Base-by-base conservation (phyloP, 2,888 invertebrate genomes). In the Xylota sylvarum region DNA sequence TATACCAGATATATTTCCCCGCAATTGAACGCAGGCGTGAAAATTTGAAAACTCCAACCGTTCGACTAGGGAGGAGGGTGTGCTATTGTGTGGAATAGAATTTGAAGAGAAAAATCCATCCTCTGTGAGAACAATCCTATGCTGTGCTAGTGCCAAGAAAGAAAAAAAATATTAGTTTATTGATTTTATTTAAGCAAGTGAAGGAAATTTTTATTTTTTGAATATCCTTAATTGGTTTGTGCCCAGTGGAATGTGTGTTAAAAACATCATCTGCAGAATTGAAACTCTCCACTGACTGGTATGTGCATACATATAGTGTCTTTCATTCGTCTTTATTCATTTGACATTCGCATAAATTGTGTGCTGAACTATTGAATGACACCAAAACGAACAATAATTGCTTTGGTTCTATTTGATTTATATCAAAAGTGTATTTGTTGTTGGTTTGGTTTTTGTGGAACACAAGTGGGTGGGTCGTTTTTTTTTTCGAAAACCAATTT, bases 11-110 rank as follows among this genome's bases (percentile, higher is more conserved):
- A 64, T 46, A 43, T 50, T 56, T 32, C 78, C 58, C 77, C 77
- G 10, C 65, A 62, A 77, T 67, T 77, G 67, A 82, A 86, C 86
- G 86, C 86, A 86, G 86, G 86, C 86, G 86, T 86, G 78, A 86
- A 81, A 80, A 85, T 60, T 80, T 58, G 46, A 55, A 62, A 50
- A 81, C 32, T 50, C 64, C 62, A 78, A 69, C 27, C 60, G 35
- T n/a, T n/a, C 14, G 43, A 50, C 4, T n/a, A 48, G 58, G 50
- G 65, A 64, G 48, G 81, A 77, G 86, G 77, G 81, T 80, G 81
- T 72, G 70, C 76, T 74, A 50, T 62, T 60, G n/a, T n/a, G n/a
- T 60, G 48, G 52, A 65, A 73, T 67, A 70, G 30, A 62, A 76
- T 83, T 62, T 12, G 32, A 64, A 76, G 70, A 76, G 70, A 74